Evolutionary conservation across 2,113 vertebrate genomes (phyloP).

Genomic region (Rousettus leschenaultii): DNA sequence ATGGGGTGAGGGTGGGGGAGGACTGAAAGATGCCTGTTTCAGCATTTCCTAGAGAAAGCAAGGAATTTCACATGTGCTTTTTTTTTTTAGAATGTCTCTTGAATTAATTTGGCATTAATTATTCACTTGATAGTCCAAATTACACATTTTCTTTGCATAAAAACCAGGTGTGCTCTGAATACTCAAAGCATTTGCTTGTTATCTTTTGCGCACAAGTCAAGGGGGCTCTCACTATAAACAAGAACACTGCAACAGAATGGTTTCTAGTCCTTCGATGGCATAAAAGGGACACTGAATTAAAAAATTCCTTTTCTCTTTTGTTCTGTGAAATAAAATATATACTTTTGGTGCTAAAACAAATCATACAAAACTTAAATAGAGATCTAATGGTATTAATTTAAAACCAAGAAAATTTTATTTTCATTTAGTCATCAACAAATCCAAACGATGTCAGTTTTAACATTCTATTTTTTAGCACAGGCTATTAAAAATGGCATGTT

Average conservation of each 20-base stretch:
- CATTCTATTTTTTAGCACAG: neutral
- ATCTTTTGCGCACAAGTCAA: constrained; percentile 35
- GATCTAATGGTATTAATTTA: neutral
- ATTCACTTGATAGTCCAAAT: constrained; percentile 54
- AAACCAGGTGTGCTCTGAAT: constrained; percentile 54
- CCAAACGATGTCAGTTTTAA: neutral
- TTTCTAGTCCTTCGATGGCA: neutral
- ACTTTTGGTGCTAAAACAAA: neutral
- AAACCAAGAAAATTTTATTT: neutral
- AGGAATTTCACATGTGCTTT: neutral
- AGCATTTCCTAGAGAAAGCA: constrained; percentile 24
- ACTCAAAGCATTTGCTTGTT: constrained; percentile 40
- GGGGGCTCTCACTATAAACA: neutral
- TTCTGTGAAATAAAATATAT: neutral
- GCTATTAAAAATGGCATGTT: constrained; percentile 17
- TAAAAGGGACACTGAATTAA: neutral
- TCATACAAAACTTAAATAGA: neutral
- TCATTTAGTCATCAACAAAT: neutral
- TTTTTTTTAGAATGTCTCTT: neutral
- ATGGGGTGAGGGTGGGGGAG: neutral
- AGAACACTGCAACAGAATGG: neutral
- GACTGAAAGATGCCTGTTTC: neutral
- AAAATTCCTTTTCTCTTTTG: neutral
- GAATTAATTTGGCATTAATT: constrained; percentile 68
- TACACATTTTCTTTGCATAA: constrained; percentile 57